Conservation (phyloP, 2,113 vertebrate species). For the Pristiophorus japonicus region DNA sequence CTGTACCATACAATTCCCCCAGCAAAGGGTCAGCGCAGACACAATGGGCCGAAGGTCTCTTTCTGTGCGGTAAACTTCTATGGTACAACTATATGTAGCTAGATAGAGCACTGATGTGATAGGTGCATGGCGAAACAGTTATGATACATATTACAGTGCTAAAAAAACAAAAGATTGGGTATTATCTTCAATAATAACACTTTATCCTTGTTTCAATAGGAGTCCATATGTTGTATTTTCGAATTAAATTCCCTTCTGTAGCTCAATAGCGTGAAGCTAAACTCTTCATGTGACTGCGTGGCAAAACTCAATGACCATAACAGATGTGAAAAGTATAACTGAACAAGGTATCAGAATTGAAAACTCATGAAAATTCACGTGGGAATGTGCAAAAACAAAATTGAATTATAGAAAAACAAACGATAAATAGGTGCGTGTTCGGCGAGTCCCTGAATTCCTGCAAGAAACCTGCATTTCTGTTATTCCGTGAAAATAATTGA, state of each 20-base stretch:
- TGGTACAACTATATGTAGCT: not conserved
- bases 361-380: not conserved
- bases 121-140: not conserved
- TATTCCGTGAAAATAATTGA: not conserved
- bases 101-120: not conserved
- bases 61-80: not conserved
- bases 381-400: not conserved
- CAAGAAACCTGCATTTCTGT: not conserved
- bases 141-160: not conserved
- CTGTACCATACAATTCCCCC: not conserved
- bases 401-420: not conserved
- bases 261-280: not conserved
- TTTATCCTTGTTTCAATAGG: not conserved
- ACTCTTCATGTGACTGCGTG: not conserved
- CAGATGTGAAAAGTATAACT: not conserved
- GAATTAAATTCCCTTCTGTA: not conserved
- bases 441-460: no score
- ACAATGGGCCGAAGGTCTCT: no score
- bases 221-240: not conserved
- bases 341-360: not conserved
- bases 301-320: not conserved
- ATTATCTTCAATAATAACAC: not conserved
- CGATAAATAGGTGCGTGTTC: not conserved
- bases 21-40: not conserved
- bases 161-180: not conserved